Evolutionary conservation across 2,113 vertebrate species (phyloP), one percentile per base, ranked within the genome.

Genomic region (Bagarius yarrelli): DNA sequence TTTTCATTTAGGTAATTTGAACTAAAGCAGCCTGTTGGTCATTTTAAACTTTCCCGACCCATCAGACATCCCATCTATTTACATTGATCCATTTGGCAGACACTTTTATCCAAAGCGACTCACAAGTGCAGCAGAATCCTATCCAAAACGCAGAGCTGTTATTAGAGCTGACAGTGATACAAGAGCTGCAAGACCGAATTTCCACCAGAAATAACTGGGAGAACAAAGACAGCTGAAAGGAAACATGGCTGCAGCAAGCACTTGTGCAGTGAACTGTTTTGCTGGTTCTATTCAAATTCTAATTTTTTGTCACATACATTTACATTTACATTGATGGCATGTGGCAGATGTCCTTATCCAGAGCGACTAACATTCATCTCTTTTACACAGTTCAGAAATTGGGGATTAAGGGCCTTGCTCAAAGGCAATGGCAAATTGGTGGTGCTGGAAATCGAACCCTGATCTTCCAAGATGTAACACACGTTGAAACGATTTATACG

Each of bases 111-210:
- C 53, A 14, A 67, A 69, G 30, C 52, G n/a, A 56, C 50, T 55
- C 63, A 70, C 67, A 36, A 55, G 19, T 75, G 34, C 32, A 4
- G 34, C 73, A 75, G 34, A 59, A 75, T 40, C 55, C 34, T 21
- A 59, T 75, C 73, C 73, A n/a, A 4, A 36, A 40, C 14, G 8
- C 73, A 34, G 34, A 40, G 73, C 55, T 75, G 55, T 59, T 59
- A 75, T 59, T 75, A 40, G 73, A 75, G 73, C 73, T 75, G 73
- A 75, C 73, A 75, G 34, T 27, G 55, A 59, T 83, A 80, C 63
- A 76, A 83, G 70, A 71, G 57, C 55, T 40, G 23, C 55, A 25
- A 44, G 73, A 59, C 32, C 59, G 34, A 59, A 75, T 75, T 59
- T 75, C 53, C 52, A 59, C 30, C 53, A 13, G 53, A 74, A 74